These are phyloP conservation scores for Eupithecia centaureata DNA, from an alignment of 2,888 invertebrate species.

Conservation along the genomic window DNA sequence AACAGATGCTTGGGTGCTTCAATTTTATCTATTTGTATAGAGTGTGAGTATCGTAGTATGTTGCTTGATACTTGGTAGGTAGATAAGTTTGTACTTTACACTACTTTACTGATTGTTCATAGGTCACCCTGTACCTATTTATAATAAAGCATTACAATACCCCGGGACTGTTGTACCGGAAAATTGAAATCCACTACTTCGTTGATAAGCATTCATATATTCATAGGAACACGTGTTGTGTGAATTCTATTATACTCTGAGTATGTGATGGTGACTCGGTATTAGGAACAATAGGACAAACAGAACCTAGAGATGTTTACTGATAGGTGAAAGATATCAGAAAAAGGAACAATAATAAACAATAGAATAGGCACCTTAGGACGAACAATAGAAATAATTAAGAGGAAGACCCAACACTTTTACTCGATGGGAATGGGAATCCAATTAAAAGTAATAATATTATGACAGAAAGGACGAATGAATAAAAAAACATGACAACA, in stretches of 20 bases:
- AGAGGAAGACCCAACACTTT: not conserved
- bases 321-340: slow-evolving; percentile 8
- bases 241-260: slow-evolving; percentile 48
- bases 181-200: slow-evolving; percentile 78
- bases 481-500: not conserved
- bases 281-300: slow-evolving; percentile 12
- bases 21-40: no score
- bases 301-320: slow-evolving; percentile 4
- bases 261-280: slow-evolving; percentile 9
- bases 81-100: not conserved
- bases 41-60: no score
- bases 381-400: slow-evolving; percentile 10
- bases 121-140: slow-evolving; percentile 23
- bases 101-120: not conserved
- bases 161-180: slow-evolving; percentile 73
- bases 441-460: not conserved
- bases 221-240: slow-evolving; percentile 67
- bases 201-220: slow-evolving; percentile 75
- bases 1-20: no score
- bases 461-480: not conserved
- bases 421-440: slow-evolving; percentile 1
- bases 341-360: slow-evolving; percentile 8
- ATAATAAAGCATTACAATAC: slow-evolving; percentile 51
- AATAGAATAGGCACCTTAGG: slow-evolving; percentile 9
- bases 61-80: no score